phyloP scores from a whole-genome alignment of 1,140 invertebrate genomes.

The Drosophila triauraria region DNA sequence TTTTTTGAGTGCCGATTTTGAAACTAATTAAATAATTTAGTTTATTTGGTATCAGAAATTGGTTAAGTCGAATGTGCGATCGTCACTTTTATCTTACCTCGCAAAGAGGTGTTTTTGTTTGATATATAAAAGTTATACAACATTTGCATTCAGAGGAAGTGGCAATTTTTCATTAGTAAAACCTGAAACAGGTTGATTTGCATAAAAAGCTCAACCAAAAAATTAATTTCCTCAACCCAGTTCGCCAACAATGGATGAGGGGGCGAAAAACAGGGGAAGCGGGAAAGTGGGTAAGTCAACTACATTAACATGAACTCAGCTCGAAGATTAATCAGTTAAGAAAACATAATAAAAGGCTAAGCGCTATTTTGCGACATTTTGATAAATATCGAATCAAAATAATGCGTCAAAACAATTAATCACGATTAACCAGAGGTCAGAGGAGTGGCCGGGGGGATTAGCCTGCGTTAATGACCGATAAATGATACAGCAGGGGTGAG shows the following conservation, averaged over 20 bases:
- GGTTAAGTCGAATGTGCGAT: no score
- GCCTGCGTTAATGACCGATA: constrained; percentile 67
- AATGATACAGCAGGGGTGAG: constrained; percentile 56
- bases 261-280: constrained; percentile 10
- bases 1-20: no score
- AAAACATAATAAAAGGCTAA: constrained; percentile 82
- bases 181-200: constrained; percentile 44
- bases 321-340: constrained; percentile 73
- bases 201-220: constrained; percentile 49
- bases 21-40: no score
- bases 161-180: constrained; percentile 61
- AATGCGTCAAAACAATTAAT: constrained; percentile 81
- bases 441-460: constrained; percentile 45
- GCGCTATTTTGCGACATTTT: constrained; percentile 75
- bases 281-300: constrained; percentile 12
- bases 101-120: no score
- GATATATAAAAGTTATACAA: neutral
- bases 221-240: constrained; percentile 20
- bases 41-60: no score
- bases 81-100: no score
- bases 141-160: constrained; percentile 35
- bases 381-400: constrained; percentile 83
- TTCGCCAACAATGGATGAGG: neutral
- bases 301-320: constrained; percentile 21
- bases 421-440: constrained; percentile 67